phyloP scores from a whole-genome alignment of 2,113 vertebrate species.

The Hypanus sabinus region DNA sequence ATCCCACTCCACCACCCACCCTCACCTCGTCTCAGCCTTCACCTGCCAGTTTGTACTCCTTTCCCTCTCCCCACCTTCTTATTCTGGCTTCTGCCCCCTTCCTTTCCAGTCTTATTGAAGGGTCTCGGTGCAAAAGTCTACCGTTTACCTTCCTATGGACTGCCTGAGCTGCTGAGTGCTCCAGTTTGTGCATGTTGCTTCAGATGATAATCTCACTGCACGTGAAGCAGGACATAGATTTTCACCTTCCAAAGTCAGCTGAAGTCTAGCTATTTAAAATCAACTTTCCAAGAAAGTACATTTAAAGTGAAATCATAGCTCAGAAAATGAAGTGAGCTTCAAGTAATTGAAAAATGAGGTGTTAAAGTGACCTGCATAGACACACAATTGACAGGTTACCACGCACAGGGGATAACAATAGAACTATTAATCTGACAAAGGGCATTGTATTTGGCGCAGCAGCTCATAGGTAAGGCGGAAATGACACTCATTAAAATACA shows the following conservation, averaged over 20 bases:
- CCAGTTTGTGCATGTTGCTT: no score
- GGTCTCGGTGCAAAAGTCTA: no score
- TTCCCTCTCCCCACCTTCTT: no score
- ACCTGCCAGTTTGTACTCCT: no score
- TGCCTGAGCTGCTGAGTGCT: no score
- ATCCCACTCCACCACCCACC: no score
- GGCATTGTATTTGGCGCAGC: neutral
- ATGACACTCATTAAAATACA: constrained; percentile 28
- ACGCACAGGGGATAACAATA: constrained; percentile 23
- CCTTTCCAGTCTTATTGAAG: no score
- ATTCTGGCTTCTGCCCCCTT: no score
- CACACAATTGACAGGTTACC: constrained; percentile 24
- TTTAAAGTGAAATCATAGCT: neutral
- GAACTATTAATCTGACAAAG: constrained; percentile 15
- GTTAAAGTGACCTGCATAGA: constrained; percentile 33
- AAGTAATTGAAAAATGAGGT: constrained; percentile 21
- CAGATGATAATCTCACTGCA: neutral
- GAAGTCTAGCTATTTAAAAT: neutral
- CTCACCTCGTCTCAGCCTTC: no score
- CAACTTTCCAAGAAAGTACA: neutral
- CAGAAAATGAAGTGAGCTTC: neutral
- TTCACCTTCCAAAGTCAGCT: neutral
- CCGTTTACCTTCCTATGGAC: no score
- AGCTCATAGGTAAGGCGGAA: neutral
- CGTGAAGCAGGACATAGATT: neutral